A percentile compares a stretch with the other conserved stretches of the same genome.
Conservation (phyloP, 2,888 invertebrate species). For the Drosophila affinis region DNA sequence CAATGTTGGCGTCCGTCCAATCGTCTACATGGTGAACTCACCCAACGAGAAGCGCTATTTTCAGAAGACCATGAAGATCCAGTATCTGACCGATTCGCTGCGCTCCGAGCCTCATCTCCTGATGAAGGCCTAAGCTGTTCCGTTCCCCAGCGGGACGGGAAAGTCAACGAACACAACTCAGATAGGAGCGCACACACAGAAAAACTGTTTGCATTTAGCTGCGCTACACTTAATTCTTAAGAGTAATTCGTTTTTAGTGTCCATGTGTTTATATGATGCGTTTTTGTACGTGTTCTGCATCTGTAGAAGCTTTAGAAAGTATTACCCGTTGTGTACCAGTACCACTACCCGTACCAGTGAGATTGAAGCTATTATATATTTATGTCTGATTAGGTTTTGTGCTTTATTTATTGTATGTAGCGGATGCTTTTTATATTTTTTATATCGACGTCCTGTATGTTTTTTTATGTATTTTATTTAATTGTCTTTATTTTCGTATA, state of each 20-base stretch:
- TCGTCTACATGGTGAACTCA: slow-evolving; percentile 84
- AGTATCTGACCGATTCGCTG: slow-evolving; percentile 83
- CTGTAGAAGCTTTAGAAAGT: slow-evolving; percentile 58
- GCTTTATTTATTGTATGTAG: slow-evolving; percentile 46
- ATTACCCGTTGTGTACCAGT: slow-evolving; percentile 51
- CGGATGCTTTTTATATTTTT: slow-evolving; percentile 41
- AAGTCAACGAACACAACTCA: slow-evolving; percentile 29
- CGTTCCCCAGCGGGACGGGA: background rate
- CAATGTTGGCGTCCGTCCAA: slow-evolving; percentile 83
- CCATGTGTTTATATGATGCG: slow-evolving; percentile 17
- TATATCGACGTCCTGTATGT: slow-evolving; percentile 34
- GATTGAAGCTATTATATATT: slow-evolving; percentile 48
- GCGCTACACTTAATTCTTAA: slow-evolving; percentile 35
- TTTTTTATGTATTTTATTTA: slow-evolving; percentile 38
- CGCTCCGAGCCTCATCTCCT: slow-evolving; percentile 83
- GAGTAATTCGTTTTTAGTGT: slow-evolving; percentile 21
- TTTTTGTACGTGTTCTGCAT: slow-evolving; percentile 9
- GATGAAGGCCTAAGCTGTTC: slow-evolving; percentile 75
- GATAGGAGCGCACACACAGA: slow-evolving; percentile 35
- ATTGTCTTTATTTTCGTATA: slow-evolving; percentile 34
- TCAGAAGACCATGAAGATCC: slow-evolving; percentile 84
- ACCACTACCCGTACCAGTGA: slow-evolving; percentile 38
- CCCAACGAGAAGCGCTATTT: slow-evolving; percentile 84
- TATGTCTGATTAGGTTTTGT: slow-evolving; percentile 50
- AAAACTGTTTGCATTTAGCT: slow-evolving; percentile 61